phyloP scores from a whole-genome alignment of 2,797 vertebrate species.

The Acomys russatus region DNA sequence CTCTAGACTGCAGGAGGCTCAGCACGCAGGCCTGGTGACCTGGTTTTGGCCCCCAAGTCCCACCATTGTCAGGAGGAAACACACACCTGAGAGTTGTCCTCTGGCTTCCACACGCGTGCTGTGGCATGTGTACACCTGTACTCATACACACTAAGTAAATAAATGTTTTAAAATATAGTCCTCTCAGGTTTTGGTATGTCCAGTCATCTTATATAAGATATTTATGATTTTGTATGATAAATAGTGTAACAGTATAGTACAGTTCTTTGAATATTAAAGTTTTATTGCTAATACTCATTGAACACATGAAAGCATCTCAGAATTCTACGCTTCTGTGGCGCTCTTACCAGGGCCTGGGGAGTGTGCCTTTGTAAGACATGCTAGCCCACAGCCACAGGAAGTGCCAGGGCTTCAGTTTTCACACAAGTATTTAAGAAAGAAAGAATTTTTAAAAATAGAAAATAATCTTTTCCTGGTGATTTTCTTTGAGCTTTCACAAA shows the following conservation, averaged over 20 bases:
- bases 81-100: neutral
- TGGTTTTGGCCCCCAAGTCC: neutral
- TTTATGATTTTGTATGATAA: neutral
- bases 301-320: conserved; percentile 39
- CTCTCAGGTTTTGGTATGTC: no score
- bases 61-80: neutral
- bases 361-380: conserved; percentile 10
- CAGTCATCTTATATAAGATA: neutral
- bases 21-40: neutral
- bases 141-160: neutral
- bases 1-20: neutral
- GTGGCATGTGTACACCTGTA: no score
- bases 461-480: conserved; percentile 58
- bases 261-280: conserved; percentile 47
- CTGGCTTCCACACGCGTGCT: neutral
- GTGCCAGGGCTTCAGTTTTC: conserved; percentile 59
- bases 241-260: neutral
- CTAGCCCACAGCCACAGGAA: conserved; percentile 22
- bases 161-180: no score
- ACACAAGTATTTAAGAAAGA: conserved; percentile 48
- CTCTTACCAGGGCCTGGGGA: neutral
- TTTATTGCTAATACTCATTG: conserved; percentile 52
- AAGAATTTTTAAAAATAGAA: neutral
- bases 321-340: neutral
- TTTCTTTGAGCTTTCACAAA: conserved; percentile 40